A percentile compares a stretch with the other conserved stretches of the same genome.
phyloP scores from a whole-genome alignment of 2,888 invertebrate genomes.

The Leucophora obtusa region DNA sequence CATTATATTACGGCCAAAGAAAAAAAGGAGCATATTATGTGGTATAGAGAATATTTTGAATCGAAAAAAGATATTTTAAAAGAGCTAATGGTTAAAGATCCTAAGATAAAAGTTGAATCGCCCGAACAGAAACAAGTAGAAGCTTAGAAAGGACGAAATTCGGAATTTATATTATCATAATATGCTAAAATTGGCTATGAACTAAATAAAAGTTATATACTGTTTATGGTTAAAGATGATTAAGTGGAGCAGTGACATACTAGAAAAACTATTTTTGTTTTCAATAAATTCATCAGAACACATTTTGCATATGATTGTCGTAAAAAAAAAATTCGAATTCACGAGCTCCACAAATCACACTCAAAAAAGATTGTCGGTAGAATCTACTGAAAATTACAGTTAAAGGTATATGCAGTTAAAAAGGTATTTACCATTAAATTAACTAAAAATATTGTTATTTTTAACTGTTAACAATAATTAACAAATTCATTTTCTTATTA shows the following conservation, averaged over 20 bases:
- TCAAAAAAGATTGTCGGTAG: no score
- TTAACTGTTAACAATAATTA: no score
- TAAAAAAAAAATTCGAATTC: no score
- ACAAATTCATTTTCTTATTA: no score
- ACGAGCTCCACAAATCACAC: no score
- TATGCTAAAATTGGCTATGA: neutral
- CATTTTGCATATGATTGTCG: no score
- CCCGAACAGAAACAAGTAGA: conserved; percentile 46
- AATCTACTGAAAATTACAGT: no score
- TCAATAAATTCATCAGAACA: conserved; percentile 1
- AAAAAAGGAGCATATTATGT: conserved; percentile 92
- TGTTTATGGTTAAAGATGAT: neutral
- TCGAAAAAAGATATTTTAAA: conserved; percentile 86
- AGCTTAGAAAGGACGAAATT: conserved; percentile 1
- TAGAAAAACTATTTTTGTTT: no score
- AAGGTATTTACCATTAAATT: no score
- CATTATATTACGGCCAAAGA: conserved; percentile 92
- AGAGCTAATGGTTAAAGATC: conserved; percentile 72
- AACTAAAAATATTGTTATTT: no score
- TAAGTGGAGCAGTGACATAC: no score
- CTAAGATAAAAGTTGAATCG: conserved; percentile 28
- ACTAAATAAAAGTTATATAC: neutral
- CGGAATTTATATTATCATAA: neutral
- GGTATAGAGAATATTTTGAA: conserved; percentile 94
- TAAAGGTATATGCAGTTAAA: no score